Evolutionary conservation across 1,140 invertebrate genomes (phyloP), one percentile per base, ranked within the genome.

Genomic region (Ectropis grisescens): DNA sequence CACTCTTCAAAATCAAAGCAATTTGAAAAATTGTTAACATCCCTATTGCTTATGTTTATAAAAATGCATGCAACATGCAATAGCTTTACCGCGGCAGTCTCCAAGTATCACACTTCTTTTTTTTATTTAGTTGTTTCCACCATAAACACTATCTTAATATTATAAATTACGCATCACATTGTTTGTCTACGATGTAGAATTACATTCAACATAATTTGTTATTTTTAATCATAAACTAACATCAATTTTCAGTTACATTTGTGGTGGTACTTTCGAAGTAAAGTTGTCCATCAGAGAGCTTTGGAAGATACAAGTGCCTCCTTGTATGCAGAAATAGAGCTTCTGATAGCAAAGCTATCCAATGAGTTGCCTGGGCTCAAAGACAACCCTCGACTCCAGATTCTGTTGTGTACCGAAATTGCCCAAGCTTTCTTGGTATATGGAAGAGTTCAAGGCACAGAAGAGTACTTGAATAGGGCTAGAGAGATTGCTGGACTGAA

Each of bases 191-290:
- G n/a, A n/a, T n/a, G n/a, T n/a, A n/a, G n/a, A n/a, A n/a, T n/a
- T n/a, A n/a, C n/a, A n/a, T n/a, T n/a, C n/a, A n/a, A n/a, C n/a
- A n/a, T 27, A 1, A 22, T 13, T 11, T 16, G 0, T 14, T 6
- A 30, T 32, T 23, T 29, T n/a, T n/a, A n/a, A n/a, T n/a, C n/a
- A n/a, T n/a, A n/a, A n/a, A n/a, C n/a, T n/a, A n/a, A n/a, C n/a
- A 37, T 29, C 10, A 13, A 0, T 19, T 34, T 83, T 67, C 32
- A 86, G 70, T 68, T 85, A 8, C 48, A 68, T 47, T 47, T 83
- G 10, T 94, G 91, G 92, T 95, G 93, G 93, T 61, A 84, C 26
- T 71, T 95, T 37, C 84, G 93, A 56, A 74, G 84, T 34, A 82
- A 91, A 49, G 82, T 87, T n/a, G 62, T 92, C 11, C 90, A 94